Evolutionary conservation across 2,888 invertebrate species (phyloP), one percentile per base, ranked within the genome.

Genomic region (Drosophila monieri): DNA sequence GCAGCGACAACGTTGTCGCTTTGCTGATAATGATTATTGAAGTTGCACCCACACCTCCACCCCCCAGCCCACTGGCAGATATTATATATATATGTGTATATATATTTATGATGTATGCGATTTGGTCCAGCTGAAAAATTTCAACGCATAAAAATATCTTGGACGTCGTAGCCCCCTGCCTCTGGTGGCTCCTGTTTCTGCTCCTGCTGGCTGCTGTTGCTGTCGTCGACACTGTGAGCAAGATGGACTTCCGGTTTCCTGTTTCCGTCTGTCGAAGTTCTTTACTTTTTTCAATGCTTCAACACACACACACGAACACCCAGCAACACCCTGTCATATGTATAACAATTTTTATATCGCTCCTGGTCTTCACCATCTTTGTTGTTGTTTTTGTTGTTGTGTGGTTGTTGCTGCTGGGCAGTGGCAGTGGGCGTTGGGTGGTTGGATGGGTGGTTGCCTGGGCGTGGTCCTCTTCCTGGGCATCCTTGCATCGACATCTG

Each of bases 181-280:
- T 44, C 39, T 18, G 35, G 37, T 5, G 15, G 23, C 39, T 30
- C 35, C 62, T 41, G 32, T 44, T 43, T 1, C 10, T 32, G 41
- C 62, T n/a, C 53, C 66, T 46, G 9, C 48, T 61, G 21, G 6
- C 4, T 48, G 68, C 58, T 60, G 64, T 37, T 61, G 64, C 72
- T 70, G 69, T 71, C 55, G 69, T 71, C 69, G 72, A 70, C 69
- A 70, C 72, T 71, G 59, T 55, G 59, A 64, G 58, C 74, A 90
- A 90, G 91, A 91, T 91, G 91, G 91, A 91, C 91, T 91, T 91
- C 91, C 91, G 90, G 91, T 91, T 91, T 91, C 91, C 91, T 90
- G 91, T 91, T 91, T 91, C 91, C 91, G 91, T 83, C 90, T 85
- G 85, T 85, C 85, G 85, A 85, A 85, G 88, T 85, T 85, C 84